A percentile compares a stretch with the other conserved stretches of the same genome.
phyloP scores from a whole-genome alignment of 2,888 invertebrate species.

The Aphrophora alni region DNA sequence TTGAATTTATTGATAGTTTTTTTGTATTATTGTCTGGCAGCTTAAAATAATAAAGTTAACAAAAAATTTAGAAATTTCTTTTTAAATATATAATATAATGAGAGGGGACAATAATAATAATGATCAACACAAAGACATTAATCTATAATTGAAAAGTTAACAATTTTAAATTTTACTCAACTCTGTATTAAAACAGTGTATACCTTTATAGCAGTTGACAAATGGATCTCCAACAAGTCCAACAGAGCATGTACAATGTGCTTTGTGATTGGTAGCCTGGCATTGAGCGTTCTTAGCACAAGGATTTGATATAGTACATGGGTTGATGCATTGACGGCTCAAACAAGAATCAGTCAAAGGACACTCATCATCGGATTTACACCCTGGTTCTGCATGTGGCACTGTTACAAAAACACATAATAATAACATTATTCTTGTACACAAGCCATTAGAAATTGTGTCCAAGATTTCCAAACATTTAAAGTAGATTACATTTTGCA shows the following conservation, averaged over 20 bases:
- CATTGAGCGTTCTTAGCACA: conserved; percentile 84
- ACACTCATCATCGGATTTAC: conserved; percentile 76
- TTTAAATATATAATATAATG: no score
- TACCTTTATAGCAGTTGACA: conserved; percentile 70
- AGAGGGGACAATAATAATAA: no score
- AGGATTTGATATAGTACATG: conserved; percentile 71
- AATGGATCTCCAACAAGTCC: conserved; percentile 83
- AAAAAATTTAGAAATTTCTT: no score
- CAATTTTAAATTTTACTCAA: no score
- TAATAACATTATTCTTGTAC: conserved; percentile 18
- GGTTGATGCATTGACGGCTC: conserved; percentile 76
- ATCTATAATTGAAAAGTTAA: no score
- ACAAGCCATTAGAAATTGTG: neutral
- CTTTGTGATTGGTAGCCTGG: conserved; percentile 75
- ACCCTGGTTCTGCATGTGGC: conserved; percentile 60
- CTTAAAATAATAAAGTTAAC: no score
- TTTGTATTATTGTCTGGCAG: no score
- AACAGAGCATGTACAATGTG: conserved; percentile 76
- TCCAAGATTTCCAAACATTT: neutral
- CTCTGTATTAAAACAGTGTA: conserved; percentile 35
- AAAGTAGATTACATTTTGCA: neutral
- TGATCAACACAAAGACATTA: no score
- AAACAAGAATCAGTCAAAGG: conserved; percentile 72
- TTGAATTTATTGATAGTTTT: no score
- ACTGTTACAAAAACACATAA: conserved; percentile 32